Evolutionary conservation across 2,888 invertebrate genomes (phyloP).

Genomic region (Nomada fucata): DNA sequence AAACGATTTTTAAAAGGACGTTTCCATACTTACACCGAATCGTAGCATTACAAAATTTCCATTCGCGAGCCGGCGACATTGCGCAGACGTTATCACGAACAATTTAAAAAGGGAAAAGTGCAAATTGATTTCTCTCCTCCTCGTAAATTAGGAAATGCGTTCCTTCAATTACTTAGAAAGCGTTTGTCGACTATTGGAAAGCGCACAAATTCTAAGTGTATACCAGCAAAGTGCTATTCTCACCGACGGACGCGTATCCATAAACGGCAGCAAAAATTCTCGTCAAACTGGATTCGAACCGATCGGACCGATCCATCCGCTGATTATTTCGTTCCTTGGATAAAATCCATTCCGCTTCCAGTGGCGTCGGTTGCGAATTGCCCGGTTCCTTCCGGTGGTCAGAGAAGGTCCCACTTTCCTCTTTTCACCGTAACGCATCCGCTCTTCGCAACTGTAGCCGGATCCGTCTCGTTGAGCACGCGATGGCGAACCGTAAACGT

Average conservation of each 20-base stretch:
- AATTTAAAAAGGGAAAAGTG: too few relatives aligned
- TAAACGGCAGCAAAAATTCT: neutral
- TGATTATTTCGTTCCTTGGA: constrained; percentile 73
- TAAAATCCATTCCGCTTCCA: constrained; percentile 47
- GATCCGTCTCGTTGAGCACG: constrained; percentile 49
- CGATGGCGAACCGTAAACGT: constrained; percentile 48
- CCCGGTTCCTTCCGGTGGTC: constrained; percentile 42
- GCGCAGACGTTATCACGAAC: too few relatives aligned
- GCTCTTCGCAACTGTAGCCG: constrained; percentile 19
- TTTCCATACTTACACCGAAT: too few relatives aligned
- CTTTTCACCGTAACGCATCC: constrained; percentile 60
- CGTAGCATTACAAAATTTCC: too few relatives aligned
- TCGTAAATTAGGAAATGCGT: neutral
- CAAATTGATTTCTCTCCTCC: too few relatives aligned
- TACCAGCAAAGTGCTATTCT: neutral
- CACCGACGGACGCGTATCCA: neutral
- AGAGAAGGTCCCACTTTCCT: constrained; percentile 60
- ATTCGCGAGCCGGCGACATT: too few relatives aligned
- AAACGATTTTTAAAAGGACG: too few relatives aligned
- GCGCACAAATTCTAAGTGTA: neutral
- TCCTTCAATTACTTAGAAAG: neutral
- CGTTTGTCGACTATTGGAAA: neutral
- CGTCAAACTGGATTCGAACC: neutral
- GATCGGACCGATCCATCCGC: constrained; percentile 45
- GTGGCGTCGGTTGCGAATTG: constrained; percentile 53